These are phyloP conservation scores for Drosophila flavopinicola DNA, from an alignment of 2,888 invertebrate genomes.

Conservation along the genomic window DNA sequence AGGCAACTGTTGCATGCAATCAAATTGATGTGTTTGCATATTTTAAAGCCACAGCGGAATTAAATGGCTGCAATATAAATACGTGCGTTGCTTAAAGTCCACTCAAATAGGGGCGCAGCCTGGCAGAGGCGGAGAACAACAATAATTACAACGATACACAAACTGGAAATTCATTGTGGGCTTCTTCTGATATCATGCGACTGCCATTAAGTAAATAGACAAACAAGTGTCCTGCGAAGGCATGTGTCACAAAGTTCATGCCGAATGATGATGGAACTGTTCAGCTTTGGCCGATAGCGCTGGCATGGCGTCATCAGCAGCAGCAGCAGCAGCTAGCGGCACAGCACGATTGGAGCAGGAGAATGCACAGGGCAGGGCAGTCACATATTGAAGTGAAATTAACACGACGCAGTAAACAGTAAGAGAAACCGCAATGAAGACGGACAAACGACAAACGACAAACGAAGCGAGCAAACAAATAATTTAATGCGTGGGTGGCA, in stretches of 20 bases:
- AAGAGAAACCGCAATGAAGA: conserved; percentile 22
- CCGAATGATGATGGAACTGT: conserved; percentile 40
- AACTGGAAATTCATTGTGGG: conserved; percentile 47
- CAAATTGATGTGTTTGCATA: conserved; percentile 33
- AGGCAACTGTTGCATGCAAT: conserved; percentile 54
- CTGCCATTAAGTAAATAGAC: conserved; percentile 52
- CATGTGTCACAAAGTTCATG: conserved; percentile 4
- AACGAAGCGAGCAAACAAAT: conserved; percentile 44
- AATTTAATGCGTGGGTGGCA: conserved; percentile 25
- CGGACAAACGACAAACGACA: too few relatives aligned
- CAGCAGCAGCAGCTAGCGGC: conserved; percentile 6
- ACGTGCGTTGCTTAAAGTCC: conserved; percentile 1
- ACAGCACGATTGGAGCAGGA: conserved; percentile 9
- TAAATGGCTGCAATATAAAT: conserved; percentile 10
- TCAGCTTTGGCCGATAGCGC: conserved; percentile 9
- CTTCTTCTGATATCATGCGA: conserved; percentile 20
- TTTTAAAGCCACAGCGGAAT: conserved; percentile 20
- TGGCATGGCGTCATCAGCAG: conserved; percentile 47
- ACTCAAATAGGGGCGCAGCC: conserved; percentile 27
- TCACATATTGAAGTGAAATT: conserved; percentile 47
- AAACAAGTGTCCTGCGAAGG: conserved; percentile 44
- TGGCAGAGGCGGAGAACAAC: conserved; percentile 11
- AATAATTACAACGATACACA: conserved; percentile 51
- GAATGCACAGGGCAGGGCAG: not conserved
- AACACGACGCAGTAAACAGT: conserved; percentile 36